Evolutionary conservation across 2,797 vertebrate species (phyloP), one percentile per base, ranked within the genome.

Genomic region (Ceyx erithaca): DNA sequence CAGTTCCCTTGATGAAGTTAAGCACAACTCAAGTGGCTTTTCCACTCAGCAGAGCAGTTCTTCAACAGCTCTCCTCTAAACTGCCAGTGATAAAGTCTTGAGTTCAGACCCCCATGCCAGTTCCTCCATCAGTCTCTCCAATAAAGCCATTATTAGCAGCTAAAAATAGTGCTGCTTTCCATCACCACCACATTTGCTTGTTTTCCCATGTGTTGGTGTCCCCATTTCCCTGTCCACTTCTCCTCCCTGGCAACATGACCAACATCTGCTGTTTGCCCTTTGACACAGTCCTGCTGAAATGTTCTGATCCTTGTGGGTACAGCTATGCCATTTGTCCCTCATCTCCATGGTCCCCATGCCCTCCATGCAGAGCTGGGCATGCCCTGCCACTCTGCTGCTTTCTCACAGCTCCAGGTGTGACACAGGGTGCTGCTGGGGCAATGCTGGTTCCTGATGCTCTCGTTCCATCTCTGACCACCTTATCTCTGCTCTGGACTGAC

Each of bases 1-100:
- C 85, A 45, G 83, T 75, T 88, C 37, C n/a, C 78, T 88, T 91
- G 85, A 96, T 93, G 90, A 94, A 93, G 90, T 85, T 85, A 91
- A 95, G 45, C 62, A 75, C 2, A 0, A 49, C n/a, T 85, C 90
- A 64, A 95, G 90, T 85, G 93, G 69, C 77, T 94, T 93, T 96
- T 90, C 92, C 0, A 0, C 80, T 93, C 0, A 0, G 59, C 31
- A 83, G 73, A 91, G 55, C 90, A 90, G 88, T 69, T 83, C 90
- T 83, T 94, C 80, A 78, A 41, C 83, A 80, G 10, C 28, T 33
- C 37, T 85, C 33, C 70, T 73, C 62, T 89, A 73, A 91, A 90
- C 33, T 78, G n/a, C 31, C n/a, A 19, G 20, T 35, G 57, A 80
- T 80, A 43, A 91, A 92, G 52, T 57, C 69, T 35, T 0, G 2